Evolutionary conservation across 2,113 vertebrate genomes (phyloP), one percentile per base, ranked within the genome.

Genomic region (Callorhinus ursinus): DNA sequence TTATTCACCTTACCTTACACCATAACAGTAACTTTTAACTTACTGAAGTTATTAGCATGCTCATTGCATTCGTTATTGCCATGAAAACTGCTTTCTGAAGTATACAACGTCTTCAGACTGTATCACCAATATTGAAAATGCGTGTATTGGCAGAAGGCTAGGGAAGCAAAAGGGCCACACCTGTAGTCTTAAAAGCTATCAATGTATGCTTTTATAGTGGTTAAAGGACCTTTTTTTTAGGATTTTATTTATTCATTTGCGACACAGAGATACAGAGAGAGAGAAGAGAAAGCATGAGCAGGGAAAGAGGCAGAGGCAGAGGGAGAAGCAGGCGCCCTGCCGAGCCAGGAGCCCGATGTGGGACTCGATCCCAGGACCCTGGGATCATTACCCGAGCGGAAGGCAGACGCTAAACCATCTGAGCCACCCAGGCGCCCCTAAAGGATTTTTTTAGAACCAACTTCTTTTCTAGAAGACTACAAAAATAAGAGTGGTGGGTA

Each of bases 1-100:
- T 88, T 94, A 85, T 88, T 97, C 55, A 84, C 28, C 26, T 94
- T 93, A 71, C 36, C 71, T 88, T 76, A 88, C 31, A 87, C 7
- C 53, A 90, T 93, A 57, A 92, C 4, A 6, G 9, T 5, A 46
- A 82, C 88, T 96, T 92, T 82, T 90, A 82, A 46, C 31, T 55
- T 90, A 51, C 4, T 46, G 9, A 90, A 81, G 71, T 90, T 93
- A 94, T 85, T 90, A 93, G 42, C 49, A 95, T 92, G 49, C 36
- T 87, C 36, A 76, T 53, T 92, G 72, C 22, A 15, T 26, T 39
- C 83, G 76, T 74, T 79, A 57, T 67, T 88, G 24, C 5, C 61
- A 76, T 80, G 49, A 83, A 96, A 95, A 59, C 46, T 92, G 36
- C 46, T 88, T 81, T 91, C 46, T 82, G 59, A 71, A 77, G 51